Conservation (phyloP, 2,797 vertebrate species). For the Agapornis canus region DNA sequence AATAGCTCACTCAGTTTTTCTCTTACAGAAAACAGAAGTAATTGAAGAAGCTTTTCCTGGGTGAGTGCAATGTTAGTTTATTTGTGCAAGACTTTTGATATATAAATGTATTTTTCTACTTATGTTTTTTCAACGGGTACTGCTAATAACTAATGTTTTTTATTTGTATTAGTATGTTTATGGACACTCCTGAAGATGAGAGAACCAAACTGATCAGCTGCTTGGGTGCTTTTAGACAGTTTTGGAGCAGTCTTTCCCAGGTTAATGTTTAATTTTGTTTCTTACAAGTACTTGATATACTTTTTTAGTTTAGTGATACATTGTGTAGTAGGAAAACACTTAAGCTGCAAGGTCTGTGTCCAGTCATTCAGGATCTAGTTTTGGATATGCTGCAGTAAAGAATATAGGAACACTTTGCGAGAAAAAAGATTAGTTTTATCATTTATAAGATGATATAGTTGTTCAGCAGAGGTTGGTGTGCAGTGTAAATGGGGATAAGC, state of each 20-base stretch:
- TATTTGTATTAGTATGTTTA: constrained; percentile 88
- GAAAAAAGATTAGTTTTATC: neutral
- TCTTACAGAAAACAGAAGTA: constrained; percentile 92
- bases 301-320: neutral
- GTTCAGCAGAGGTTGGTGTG: neutral
- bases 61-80: constrained; percentile 75
- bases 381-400: accelerated
- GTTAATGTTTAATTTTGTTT: constrained; percentile 71
- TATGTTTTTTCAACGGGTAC: neutral
- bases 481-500: neutral
- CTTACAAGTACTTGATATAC: neutral
- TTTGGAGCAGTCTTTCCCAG: constrained; percentile 93
- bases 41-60: constrained; percentile 98
- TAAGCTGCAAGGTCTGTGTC: neutral
- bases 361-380: neutral
- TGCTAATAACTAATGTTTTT: constrained; percentile 13
- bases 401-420: neutral
- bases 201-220: constrained; percentile 94
- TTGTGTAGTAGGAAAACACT: neutral
- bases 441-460: neutral
- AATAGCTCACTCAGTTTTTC: neutral
- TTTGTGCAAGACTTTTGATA: neutral
- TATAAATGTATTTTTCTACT: neutral
- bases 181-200: constrained; percentile 96
- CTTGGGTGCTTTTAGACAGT: constrained; percentile 92